phyloP scores from a whole-genome alignment of 2,888 invertebrate species.

The Pristionchus mayeri region DNA sequence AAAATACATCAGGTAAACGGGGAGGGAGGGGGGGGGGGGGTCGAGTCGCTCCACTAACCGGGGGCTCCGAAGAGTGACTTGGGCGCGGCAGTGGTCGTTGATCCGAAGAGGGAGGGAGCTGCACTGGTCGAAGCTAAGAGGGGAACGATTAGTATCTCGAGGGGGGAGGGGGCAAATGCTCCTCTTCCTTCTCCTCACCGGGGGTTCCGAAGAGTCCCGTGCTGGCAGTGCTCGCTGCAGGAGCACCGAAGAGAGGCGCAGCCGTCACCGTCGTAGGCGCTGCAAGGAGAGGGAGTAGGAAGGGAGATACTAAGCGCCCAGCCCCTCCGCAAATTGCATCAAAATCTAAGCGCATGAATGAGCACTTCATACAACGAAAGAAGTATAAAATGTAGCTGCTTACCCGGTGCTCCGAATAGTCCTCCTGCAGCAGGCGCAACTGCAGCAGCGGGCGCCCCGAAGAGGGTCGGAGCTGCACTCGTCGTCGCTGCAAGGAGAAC shows the following conservation, averaged over 20 bases:
- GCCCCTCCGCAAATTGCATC: no score
- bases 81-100: neutral
- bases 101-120: constrained; percentile 1
- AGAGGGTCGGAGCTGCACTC: neutral
- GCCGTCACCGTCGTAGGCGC: neutral
- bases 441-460: neutral
- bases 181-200: no score
- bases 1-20: no score
- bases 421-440: neutral
- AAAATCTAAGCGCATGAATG: no score
- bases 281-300: neutral
- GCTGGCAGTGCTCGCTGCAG: constrained; percentile 8
- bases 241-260: constrained; percentile 17
- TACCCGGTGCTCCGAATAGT: constrained; percentile 7
- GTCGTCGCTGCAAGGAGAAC: neutral
- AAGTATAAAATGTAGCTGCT: neutral
- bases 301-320: no score
- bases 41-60: neutral
- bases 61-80: constrained; percentile 21
- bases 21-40: no score
- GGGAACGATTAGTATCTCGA: neutral
- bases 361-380: no score
- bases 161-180: no score
- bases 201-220: constrained; percentile 27
- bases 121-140: neutral